Conservation (phyloP, 2,797 vertebrate species). For the Chrysocyon brachyurus region DNA sequence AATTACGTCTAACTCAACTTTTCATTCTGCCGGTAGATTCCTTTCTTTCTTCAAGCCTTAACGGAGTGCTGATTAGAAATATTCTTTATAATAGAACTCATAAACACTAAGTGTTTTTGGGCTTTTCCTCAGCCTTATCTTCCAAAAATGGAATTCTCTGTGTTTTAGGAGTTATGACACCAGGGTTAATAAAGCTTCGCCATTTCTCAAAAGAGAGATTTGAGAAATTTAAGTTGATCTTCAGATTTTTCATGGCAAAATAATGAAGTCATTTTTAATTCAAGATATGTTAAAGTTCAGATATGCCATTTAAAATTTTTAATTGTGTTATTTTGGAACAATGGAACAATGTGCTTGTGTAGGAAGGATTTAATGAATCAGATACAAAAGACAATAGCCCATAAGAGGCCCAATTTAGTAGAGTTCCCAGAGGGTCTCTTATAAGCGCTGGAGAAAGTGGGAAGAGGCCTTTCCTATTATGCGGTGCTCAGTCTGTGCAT, state of each 20-base stretch:
- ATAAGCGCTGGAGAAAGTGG: neutral
- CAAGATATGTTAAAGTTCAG: neutral
- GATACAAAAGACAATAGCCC: neutral
- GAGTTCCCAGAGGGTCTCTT: neutral
- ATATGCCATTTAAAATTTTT: neutral
- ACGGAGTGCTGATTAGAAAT: neutral
- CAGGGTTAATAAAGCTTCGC: neutral
- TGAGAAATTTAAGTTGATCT: constrained; percentile 9
- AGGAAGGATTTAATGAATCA: neutral
- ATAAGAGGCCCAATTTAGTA: neutral
- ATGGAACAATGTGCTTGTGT: neutral
- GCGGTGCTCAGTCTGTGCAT: neutral
- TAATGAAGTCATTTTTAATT: constrained; percentile 16
- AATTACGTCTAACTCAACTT: neutral
- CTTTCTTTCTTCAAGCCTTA: neutral
- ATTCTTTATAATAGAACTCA: constrained; percentile 4
- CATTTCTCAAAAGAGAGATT: neutral
- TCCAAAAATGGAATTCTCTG: constrained; percentile 26
- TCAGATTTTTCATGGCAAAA: neutral
- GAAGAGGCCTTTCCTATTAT: neutral
- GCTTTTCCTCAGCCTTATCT: neutral
- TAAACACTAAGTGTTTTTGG: neutral
- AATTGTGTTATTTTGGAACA: neutral
- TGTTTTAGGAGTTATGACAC: neutral
- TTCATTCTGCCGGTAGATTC: neutral